These are phyloP conservation scores for Chrosomus eos DNA, from an alignment of 2,797 vertebrate species.

Conservation along the genomic window DNA sequence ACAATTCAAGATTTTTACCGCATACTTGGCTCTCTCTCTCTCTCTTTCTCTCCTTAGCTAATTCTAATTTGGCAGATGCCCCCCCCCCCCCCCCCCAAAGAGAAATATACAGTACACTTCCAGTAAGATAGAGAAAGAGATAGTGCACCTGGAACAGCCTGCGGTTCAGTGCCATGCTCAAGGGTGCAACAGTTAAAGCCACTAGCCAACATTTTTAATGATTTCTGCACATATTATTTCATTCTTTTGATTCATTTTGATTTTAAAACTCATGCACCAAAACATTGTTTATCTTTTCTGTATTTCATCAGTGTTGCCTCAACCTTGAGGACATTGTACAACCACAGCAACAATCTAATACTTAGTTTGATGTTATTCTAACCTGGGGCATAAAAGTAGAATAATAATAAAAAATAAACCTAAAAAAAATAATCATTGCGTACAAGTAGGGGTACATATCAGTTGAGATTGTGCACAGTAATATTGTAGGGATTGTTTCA, in stretches of 20 bases:
- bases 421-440: neutral
- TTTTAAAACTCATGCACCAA: neutral
- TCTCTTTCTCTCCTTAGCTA: neutral
- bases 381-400: neutral
- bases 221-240: neutral
- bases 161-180: neutral
- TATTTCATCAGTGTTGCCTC: neutral
- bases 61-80: neutral
- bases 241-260: neutral
- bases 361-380: conserved; percentile 27
- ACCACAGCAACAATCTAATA: conserved; percentile 24
- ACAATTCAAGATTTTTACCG: neutral
- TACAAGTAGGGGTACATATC: neutral
- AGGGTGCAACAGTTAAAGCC: conserved; percentile 7
- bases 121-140: neutral
- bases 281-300: neutral
- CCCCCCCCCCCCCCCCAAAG: no score
- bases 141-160: neutral
- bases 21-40: neutral
- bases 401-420: neutral
- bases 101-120: neutral
- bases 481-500: conserved; percentile 29
- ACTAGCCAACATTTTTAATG: neutral
- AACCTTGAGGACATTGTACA: neutral
- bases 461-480: conserved; percentile 35